Evolutionary conservation across 2,797 vertebrate genomes (phyloP).

Genomic region (Meda fulgida): DNA sequence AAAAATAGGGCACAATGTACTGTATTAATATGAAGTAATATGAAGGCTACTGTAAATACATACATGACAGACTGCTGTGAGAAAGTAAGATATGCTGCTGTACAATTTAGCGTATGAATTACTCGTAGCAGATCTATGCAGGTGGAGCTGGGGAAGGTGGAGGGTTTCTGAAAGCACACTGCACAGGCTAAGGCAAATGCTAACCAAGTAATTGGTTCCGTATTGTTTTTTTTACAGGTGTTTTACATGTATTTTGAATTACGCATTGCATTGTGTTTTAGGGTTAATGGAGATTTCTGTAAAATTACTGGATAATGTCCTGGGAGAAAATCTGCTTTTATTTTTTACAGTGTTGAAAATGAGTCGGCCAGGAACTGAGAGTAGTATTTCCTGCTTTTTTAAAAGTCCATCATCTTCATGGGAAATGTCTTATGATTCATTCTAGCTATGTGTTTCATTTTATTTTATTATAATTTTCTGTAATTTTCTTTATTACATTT

Average conservation of each 20-base stretch:
- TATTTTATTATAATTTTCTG: neutral
- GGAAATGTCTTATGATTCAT: neutral
- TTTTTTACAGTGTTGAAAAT: neutral
- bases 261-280: neutral
- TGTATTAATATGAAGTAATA: neutral
- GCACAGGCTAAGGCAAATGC: too few species aligned
- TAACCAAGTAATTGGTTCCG: neutral
- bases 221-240: neutral
- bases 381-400: neutral
- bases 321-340: neutral
- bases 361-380: neutral
- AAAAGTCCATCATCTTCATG: neutral
- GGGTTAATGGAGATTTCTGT: neutral
- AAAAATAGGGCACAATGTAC: neutral
- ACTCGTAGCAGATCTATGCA: too few species aligned
- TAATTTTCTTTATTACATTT: neutral
- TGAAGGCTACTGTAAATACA: too few species aligned
- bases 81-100: too few species aligned
- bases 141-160: too few species aligned
- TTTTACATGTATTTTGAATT: neutral
- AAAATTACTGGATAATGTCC: neutral
- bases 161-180: too few species aligned
- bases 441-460: neutral
- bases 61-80: too few species aligned
- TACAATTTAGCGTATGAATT: too few species aligned